Evolutionary conservation across 2,888 invertebrate genomes (phyloP), one percentile per base, ranked within the genome.

Genomic region (Andrena hattorfiana): DNA sequence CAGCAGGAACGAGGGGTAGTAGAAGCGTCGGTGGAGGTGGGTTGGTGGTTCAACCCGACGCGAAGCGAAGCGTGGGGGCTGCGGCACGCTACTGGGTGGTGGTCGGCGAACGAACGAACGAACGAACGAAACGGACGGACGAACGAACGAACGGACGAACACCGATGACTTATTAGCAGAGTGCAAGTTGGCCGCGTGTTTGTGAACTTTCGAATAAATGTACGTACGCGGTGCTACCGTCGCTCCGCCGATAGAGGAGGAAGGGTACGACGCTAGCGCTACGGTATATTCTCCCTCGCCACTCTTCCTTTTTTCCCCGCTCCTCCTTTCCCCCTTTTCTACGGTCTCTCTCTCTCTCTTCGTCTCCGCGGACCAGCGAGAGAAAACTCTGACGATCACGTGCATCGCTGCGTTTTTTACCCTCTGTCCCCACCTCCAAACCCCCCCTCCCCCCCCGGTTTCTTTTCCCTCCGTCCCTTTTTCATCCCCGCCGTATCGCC

Each of bases 141-240:
- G 79, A 73, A 80, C 63, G 76, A 81, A 74, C 64, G 78, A 83
- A 83, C 82, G 81, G 85, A 85, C 87, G 88, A 88, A 83, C 85
- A 81, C 85, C 88, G 85, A 90, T 86, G 88, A 89, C 89, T 90
- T 90, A 89, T 88, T 88, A 88, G 86, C 85, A 81, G 83, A 84
- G 85, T 89, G 85, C 85, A 85, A 87, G 81, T 81, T 88, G 87
- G 76, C 74, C 81, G 81, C 81, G 81, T 84, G 86, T 89, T 85
- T 72, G 81, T 84, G 85, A 89, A 90, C 85, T 89, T 90, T 84
- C 83, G 83, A 85, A 85, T 85, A 84, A 89, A 89, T 86, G 85
- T 86, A 84, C 82, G 83, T 85, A 87, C 82, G 79, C 80, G 84
- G 28, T 63, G 77, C 68, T 69, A 49, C 75, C 62, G 54, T 48